phyloP scores from a whole-genome alignment of 1,140 invertebrate genomes.

The Paracyclopina nana region DNA sequence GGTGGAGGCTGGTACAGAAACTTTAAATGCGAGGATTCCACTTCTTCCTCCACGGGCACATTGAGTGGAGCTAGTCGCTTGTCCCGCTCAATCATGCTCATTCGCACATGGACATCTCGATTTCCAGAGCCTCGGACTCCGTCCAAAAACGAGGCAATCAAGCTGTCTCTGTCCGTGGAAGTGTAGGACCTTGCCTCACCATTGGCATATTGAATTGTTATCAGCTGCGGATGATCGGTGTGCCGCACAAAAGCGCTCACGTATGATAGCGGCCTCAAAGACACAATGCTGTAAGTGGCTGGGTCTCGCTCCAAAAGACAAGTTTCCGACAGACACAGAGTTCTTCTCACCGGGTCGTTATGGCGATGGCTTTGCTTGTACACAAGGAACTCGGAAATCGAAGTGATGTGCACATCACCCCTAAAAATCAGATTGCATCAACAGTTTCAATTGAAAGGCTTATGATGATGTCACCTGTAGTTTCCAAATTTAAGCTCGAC shows the following conservation, averaged over 20 bases:
- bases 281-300: slow-evolving; percentile 76
- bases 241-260: slow-evolving; percentile 79
- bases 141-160: slow-evolving; percentile 84
- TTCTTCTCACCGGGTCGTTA: slow-evolving; percentile 39
- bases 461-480: slow-evolving; percentile 41
- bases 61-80: slow-evolving; percentile 70
- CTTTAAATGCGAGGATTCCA: slow-evolving; percentile 66
- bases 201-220: slow-evolving; percentile 83
- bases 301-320: slow-evolving; percentile 91
- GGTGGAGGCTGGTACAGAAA: slow-evolving; percentile 52
- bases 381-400: slow-evolving; percentile 73
- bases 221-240: slow-evolving; percentile 74
- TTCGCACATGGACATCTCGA: slow-evolving; percentile 86
- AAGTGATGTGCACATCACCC: slow-evolving; percentile 67
- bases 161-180: slow-evolving; percentile 47
- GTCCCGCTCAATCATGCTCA: slow-evolving; percentile 54
- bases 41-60: slow-evolving; percentile 75
- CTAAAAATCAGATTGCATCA: slow-evolving; percentile 30
- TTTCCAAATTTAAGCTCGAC: slow-evolving; percentile 67
- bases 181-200: slow-evolving; percentile 36
- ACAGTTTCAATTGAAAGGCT: slow-evolving; percentile 14
- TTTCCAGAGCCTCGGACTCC: slow-evolving; percentile 90
- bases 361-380: slow-evolving; percentile 38
- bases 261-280: slow-evolving; percentile 63
- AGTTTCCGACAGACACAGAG: slow-evolving; percentile 82